Conservation (phyloP, 2,888 invertebrate genomes). For the Agrypnus murinus region DNA sequence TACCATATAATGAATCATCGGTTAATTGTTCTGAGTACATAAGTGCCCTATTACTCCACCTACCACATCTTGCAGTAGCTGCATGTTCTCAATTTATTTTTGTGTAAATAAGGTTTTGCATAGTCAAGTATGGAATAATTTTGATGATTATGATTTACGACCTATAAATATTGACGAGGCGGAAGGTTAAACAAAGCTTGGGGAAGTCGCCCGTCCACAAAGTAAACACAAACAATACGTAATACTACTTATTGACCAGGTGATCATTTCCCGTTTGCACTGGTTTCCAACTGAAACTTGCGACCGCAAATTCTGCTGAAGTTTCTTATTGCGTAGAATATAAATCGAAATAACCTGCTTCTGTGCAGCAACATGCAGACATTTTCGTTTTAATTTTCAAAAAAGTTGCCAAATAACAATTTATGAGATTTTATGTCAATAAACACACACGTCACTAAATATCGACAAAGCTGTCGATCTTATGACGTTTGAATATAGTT, state of each 20-base stretch:
- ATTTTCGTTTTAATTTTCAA: no score
- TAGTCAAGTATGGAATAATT: slow-evolving; percentile 10
- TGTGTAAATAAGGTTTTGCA: slow-evolving; percentile 9
- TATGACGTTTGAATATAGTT: no score
- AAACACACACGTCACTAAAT: no score
- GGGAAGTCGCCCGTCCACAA: slow-evolving; percentile 22
- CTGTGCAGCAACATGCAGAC: no score
- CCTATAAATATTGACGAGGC: slow-evolving; percentile 32
- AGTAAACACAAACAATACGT: slow-evolving; percentile 26
- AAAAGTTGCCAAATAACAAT: no score
- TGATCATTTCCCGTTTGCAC: not conserved
- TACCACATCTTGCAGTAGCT: slow-evolving; percentile 33
- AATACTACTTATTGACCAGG: slow-evolving; percentile 18
- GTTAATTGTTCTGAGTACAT: slow-evolving; percentile 59
- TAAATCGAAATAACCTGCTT: no score
- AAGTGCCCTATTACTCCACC: slow-evolving; percentile 54
- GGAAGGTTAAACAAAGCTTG: slow-evolving; percentile 16
- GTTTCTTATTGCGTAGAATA: no score
- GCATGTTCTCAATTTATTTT: slow-evolving; percentile 14
- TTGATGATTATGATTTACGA: slow-evolving; percentile 26
- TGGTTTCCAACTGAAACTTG: not conserved
- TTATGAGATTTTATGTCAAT: no score
- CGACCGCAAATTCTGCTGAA: no score
- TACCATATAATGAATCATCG: slow-evolving; percentile 59
- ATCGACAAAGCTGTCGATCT: no score